These are phyloP conservation scores for Drosophila kurseongensis DNA, from an alignment of 1,140 invertebrate genomes.

Conservation along the genomic window DNA sequence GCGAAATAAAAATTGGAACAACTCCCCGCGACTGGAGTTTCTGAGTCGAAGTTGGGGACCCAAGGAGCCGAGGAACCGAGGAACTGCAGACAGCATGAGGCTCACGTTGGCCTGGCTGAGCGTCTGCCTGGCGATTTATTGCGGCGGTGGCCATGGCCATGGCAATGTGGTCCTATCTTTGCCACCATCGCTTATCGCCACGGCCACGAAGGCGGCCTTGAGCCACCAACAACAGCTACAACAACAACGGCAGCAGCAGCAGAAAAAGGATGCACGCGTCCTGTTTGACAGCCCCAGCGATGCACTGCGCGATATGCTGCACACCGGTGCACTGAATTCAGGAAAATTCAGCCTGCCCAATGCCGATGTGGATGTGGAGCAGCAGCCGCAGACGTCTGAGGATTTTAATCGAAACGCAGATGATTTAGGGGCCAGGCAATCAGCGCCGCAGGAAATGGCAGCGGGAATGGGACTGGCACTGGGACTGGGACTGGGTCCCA, in stretches of 20 bases:
- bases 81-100: conserved; percentile 66
- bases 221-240: conserved; percentile 34
- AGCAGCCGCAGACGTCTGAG: conserved; percentile 36
- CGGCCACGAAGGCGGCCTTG: conserved; percentile 78
- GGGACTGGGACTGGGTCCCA: conserved; percentile 23
- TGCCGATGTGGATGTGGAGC: conserved; percentile 55
- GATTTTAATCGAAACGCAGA: conserved; percentile 79
- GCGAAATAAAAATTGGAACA: conserved; percentile 62
- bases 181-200: conserved; percentile 84
- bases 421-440: conserved; percentile 73
- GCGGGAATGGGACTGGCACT: conserved; percentile 12
- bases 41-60: conserved; percentile 17
- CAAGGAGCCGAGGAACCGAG: background rate
- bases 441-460: conserved; percentile 77
- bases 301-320: conserved; percentile 56
- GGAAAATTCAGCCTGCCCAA: conserved; percentile 33
- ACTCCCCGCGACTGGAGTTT: conserved; percentile 15
- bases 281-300: conserved; percentile 62
- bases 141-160: conserved; percentile 68
- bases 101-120: conserved; percentile 79
- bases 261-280: conserved; percentile 82
- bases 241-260: conserved; percentile 32
- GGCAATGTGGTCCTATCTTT: conserved; percentile 81
- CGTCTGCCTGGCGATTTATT: conserved; percentile 82
- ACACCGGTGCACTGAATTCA: conserved; percentile 24